phyloP scores from a whole-genome alignment of 2,797 vertebrate genomes.

The Gila robusta region DNA sequence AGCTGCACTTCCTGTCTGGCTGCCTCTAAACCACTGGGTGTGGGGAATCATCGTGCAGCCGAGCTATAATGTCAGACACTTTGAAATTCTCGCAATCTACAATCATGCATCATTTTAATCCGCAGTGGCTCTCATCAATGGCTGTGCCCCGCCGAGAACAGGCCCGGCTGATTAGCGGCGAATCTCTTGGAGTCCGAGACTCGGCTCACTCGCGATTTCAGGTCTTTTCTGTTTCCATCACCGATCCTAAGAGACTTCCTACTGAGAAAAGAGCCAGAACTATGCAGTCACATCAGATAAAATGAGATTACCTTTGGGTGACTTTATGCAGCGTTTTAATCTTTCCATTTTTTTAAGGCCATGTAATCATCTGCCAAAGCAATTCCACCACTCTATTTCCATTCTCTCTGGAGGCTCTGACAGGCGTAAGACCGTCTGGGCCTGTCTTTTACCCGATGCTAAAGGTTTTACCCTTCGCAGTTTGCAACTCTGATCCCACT shows the following conservation, averaged over 20 bases:
- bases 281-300: slow-evolving; percentile 52
- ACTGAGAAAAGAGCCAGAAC: slow-evolving; percentile 29
- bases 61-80: slow-evolving; percentile 46
- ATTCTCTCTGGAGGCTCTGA: slow-evolving; percentile 58
- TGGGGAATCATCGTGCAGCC: slow-evolving; percentile 15
- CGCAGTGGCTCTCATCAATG: slow-evolving; percentile 45
- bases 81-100: slow-evolving; percentile 43
- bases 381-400: slow-evolving; percentile 45
- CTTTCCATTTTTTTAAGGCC: slow-evolving; percentile 33
- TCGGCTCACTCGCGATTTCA: slow-evolving; percentile 21
- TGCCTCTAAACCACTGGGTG: background rate
- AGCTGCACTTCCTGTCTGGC: slow-evolving; percentile 21
- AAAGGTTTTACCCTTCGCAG: slow-evolving; percentile 71
- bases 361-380: slow-evolving; percentile 35
- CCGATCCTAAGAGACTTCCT: slow-evolving; percentile 35
- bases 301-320: slow-evolving; percentile 52
- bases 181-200: slow-evolving; percentile 14
- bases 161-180: slow-evolving; percentile 34
- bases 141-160: slow-evolving; percentile 12
- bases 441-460: slow-evolving; percentile 72
- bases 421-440: slow-evolving; percentile 65
- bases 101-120: slow-evolving; percentile 49
- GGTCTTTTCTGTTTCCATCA: slow-evolving; percentile 40
- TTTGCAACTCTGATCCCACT: slow-evolving; percentile 78
- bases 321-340: slow-evolving; percentile 54